These are phyloP conservation scores for Hirtodrosophila histrioides DNA, from an alignment of 2,888 invertebrate species.

Conservation along the genomic window DNA sequence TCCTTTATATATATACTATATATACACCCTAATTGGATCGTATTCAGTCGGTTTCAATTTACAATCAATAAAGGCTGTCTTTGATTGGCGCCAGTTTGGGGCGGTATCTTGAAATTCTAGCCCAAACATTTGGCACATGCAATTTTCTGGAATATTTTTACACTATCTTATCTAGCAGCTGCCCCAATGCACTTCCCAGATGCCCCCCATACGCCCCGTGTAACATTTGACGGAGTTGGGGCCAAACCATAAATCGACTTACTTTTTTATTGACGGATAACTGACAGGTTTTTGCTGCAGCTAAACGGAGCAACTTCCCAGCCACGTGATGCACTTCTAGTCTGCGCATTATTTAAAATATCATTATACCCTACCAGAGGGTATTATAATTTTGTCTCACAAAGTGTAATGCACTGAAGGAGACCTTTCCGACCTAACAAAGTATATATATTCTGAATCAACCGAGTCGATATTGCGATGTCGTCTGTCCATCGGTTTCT, in stretches of 20 bases:
- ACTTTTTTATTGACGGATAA: constrained; percentile 38
- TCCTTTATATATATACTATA: background rate
- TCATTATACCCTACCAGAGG: no score
- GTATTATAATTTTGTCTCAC: no score
- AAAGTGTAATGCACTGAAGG: no score
- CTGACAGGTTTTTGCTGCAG: constrained; percentile 35
- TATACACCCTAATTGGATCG: background rate
- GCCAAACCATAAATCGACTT: constrained; percentile 16
- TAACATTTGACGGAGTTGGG: constrained; percentile 8
- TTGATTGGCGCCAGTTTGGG: constrained; percentile 18
- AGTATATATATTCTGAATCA: no score
- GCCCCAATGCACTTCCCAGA: constrained; percentile 28
- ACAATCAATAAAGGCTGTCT: constrained; percentile 15
- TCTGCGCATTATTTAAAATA: constrained; percentile 4
- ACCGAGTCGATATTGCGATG: no score
- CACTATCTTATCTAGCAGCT: constrained; percentile 52
- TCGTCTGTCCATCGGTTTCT: no score
- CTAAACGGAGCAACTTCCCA: constrained; percentile 6
- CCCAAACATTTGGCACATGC: constrained; percentile 6
- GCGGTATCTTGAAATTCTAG: constrained; percentile 11
- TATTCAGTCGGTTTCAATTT: constrained; percentile 7
- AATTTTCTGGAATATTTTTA: background rate
- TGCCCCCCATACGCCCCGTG: constrained; percentile 25
- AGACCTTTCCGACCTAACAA: no score
- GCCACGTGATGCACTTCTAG: constrained; percentile 58